These are phyloP conservation scores for Conomelus anceps DNA, from an alignment of 2,888 invertebrate genomes.

Conservation along the genomic window DNA sequence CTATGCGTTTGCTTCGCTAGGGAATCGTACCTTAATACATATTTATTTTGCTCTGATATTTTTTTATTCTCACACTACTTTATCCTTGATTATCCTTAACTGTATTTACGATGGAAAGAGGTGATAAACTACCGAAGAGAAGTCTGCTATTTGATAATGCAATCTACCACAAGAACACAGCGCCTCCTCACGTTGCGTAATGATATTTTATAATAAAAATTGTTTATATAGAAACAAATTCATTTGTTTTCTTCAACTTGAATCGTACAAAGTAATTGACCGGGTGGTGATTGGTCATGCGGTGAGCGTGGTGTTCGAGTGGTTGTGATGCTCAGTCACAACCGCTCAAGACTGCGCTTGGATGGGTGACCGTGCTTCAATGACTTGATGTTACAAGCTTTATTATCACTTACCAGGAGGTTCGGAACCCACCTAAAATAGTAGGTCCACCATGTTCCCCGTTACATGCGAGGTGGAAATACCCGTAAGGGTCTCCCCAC, in stretches of 20 bases:
- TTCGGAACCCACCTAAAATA: no score
- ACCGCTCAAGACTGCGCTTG: no score
- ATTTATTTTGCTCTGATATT: neutral
- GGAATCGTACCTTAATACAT: neutral
- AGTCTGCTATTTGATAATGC: slow-evolving; percentile 30
- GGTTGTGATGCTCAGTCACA: no score
- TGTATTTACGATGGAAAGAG: slow-evolving; percentile 26
- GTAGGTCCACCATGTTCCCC: no score
- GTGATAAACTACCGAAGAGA: slow-evolving; percentile 23
- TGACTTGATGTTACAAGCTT: no score
- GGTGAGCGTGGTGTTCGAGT: no score
- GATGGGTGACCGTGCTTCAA: no score
- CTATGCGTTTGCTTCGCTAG: no score
- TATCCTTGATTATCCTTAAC: slow-evolving; percentile 28
- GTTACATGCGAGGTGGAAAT: no score
- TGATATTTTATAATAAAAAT: neutral
- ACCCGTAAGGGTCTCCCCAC: no score
- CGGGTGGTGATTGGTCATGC: no score
- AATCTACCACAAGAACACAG: neutral
- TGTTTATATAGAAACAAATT: neutral
- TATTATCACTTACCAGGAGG: no score
- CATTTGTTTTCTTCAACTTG: neutral
- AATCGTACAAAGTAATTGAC: neutral
- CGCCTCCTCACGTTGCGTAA: neutral
- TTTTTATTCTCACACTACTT: neutral